phyloP scores from a whole-genome alignment of 2,113 vertebrate genomes.

The Silurus glanis region DNA sequence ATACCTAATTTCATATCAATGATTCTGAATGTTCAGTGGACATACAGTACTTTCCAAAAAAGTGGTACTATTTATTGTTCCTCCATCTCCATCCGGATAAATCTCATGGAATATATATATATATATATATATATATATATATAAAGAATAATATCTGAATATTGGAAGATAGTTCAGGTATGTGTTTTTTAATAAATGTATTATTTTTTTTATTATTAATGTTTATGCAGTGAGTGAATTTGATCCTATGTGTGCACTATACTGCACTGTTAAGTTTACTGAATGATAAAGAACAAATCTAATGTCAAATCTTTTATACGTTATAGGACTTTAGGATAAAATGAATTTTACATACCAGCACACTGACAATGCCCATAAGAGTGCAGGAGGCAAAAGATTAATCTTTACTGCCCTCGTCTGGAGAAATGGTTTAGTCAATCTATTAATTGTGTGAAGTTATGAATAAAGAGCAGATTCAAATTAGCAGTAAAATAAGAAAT shows the following conservation, averaged over 20 bases:
- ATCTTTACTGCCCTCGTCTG: conserved; percentile 48
- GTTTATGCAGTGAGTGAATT: neutral
- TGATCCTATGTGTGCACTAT: neutral
- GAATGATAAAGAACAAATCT: neutral
- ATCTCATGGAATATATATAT: neutral
- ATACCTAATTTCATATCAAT: neutral
- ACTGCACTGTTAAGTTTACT: neutral
- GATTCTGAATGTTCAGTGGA: neutral
- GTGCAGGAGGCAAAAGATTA: neutral
- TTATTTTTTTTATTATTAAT: neutral
- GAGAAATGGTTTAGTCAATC: neutral
- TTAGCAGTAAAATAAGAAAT: neutral
- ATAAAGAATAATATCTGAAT: neutral
- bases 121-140: neutral
- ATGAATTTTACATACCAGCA: conserved; percentile 6
- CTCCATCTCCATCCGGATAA: neutral
- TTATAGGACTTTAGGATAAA: neutral
- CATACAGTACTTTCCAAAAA: neutral
- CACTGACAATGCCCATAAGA: neutral
- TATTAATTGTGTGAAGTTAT: neutral
- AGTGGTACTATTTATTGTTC: neutral
- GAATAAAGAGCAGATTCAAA: neutral
- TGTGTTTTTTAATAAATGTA: neutral
- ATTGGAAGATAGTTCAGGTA: conserved; percentile 5
- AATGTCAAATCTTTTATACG: conserved; percentile 11